Evolutionary conservation across 2,113 vertebrate genomes (phyloP), one percentile per base, ranked within the genome.

Genomic region (Casuarius casuarius): DNA sequence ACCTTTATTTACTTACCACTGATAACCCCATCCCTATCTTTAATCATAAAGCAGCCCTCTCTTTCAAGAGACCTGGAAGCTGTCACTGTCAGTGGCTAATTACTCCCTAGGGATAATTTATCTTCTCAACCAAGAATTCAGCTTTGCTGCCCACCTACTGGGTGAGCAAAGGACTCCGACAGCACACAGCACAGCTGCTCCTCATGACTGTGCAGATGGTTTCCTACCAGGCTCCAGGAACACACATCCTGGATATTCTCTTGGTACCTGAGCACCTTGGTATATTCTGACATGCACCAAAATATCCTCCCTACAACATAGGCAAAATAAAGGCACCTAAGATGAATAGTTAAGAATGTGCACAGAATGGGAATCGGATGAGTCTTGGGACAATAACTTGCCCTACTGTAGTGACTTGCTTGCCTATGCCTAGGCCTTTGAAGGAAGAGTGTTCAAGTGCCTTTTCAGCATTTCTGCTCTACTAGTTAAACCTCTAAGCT

Each of bases 301-400:
- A 15, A 18, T 21, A 62, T 58, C 52, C 46, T 82, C 14, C 19
- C 70, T 51, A 78, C 14, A 72, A 44, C 5, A 26, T 3, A 22
- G 3, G 19, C 73, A 77, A 74, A 84, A 23, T 40, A 66, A 63
- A 2, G 3, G 7, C 3, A 3, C 26, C 44, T 56, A 5, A 17
- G 48, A 49, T 38, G 42, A n/a, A 8, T 5, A 12, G 2, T 10
- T 28, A 49, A 52, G 62, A 21, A 61, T 12, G 3, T 22, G 17
- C 3, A 4, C 6, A 89, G 29, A 72, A 65, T 0, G 3, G 58
- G 19, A 6, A 9, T 7, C 16, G 74, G 23, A 23, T 7, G 12
- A 62, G 31, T 33, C 22, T 29, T 0, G 0, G 42, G 20, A 79
- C n/a, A 54, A 33, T 20, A 23, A 70, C 31, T 61, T 72, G 16